These are phyloP conservation scores for Champsocephalus gunnari DNA, from an alignment of 2,797 vertebrate genomes.

Conservation along the genomic window DNA sequence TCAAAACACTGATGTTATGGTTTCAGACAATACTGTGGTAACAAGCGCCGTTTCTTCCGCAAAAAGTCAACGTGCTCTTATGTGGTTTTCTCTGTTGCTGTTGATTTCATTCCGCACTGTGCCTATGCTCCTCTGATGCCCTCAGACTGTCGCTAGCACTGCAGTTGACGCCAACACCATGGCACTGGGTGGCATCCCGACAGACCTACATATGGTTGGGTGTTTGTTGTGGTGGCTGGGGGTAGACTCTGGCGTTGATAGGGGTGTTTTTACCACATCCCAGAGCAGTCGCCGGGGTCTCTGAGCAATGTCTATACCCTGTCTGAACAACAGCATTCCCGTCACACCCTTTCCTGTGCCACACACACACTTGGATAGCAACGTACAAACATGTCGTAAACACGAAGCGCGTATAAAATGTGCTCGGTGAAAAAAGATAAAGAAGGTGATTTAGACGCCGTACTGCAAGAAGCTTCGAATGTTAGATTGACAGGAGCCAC, in stretches of 20 bases:
- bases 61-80: constrained; percentile 24
- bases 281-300: constrained; percentile 64
- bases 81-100: constrained; percentile 47
- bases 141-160: constrained; percentile 61
- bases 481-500: constrained; percentile 33
- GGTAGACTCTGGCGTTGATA: constrained; percentile 55
- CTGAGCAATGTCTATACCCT: constrained; percentile 59
- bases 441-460: constrained; percentile 51
- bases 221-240: constrained; percentile 78
- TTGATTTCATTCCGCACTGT: constrained; percentile 44
- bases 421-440: constrained; percentile 43
- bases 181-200: constrained; percentile 74
- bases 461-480: constrained; percentile 45
- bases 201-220: constrained; percentile 71
- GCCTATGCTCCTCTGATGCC: constrained; percentile 45
- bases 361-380: constrained; percentile 58
- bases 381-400: constrained; percentile 50
- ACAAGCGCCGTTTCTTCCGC: neutral
- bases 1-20: constrained; percentile 37
- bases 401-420: constrained; percentile 53
- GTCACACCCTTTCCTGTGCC: constrained; percentile 70
- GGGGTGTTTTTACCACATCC: constrained; percentile 75
- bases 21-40: constrained; percentile 42
- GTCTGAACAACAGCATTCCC: constrained; percentile 66
- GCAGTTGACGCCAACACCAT: constrained; percentile 64